phyloP scores from a whole-genome alignment of 2,113 vertebrate species.

The Cairina moschata region DNA sequence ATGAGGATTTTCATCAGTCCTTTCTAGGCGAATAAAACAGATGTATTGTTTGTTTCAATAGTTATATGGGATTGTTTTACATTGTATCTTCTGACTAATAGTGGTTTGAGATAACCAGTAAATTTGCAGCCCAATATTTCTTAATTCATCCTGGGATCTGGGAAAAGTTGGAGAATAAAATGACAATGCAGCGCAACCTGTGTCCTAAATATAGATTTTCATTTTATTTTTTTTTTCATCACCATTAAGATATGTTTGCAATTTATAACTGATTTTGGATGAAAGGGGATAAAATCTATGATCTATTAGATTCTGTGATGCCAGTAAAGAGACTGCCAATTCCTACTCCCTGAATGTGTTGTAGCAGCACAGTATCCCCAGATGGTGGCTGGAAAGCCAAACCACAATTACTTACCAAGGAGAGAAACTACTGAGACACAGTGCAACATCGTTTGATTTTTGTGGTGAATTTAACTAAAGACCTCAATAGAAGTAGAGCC shows the following conservation, averaged over 20 bases:
- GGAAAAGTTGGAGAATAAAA: neutral
- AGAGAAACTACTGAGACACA: neutral
- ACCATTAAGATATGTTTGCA: neutral
- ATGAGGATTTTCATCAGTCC: neutral
- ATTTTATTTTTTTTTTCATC: neutral
- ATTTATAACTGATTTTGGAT: neutral
- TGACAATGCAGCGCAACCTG: neutral
- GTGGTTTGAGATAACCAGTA: conserved; percentile 1
- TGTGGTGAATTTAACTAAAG: neutral
- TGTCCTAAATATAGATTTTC: neutral
- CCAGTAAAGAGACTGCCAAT: neutral
- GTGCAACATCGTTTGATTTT: neutral
- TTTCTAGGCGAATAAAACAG: neutral
- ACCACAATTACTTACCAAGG: neutral
- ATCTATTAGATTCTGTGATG: neutral
- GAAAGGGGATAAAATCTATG: conserved; percentile 4
- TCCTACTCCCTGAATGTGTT: neutral
- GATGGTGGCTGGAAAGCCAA: neutral
- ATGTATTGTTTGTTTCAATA: neutral
- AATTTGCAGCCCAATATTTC: neutral
- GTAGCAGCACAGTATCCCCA: neutral
- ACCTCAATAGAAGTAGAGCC: neutral
- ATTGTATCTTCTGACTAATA: neutral
- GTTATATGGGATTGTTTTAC: neutral
- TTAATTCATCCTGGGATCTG: neutral